Evolutionary conservation across 2,797 vertebrate species (phyloP).

Genomic region (Mus spretus): DNA sequence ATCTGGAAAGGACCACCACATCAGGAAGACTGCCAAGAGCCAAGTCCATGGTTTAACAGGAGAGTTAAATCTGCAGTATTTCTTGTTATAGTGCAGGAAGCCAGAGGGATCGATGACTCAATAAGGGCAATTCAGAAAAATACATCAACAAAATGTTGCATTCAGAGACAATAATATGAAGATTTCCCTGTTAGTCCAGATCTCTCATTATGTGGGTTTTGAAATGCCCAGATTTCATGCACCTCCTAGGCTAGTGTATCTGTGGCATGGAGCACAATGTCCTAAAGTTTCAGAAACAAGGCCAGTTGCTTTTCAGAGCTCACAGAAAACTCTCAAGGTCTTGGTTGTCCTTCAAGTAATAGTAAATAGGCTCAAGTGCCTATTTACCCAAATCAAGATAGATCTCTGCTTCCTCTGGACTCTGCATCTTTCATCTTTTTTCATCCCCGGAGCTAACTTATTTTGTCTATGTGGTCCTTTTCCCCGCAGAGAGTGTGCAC

Average conservation of each 20-base stretch:
- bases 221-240: constrained; percentile 34
- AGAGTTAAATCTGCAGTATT: constrained; percentile 20
- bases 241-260: constrained; percentile 6
- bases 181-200: constrained; percentile 66
- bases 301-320: not conserved
- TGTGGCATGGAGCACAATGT: not conserved
- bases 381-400: not conserved
- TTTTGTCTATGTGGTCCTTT: not conserved
- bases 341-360: not conserved
- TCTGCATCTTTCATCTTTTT: not conserved
- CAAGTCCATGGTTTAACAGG: not conserved
- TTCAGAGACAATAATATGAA: constrained; percentile 69
- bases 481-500: not conserved
- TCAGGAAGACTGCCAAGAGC: not conserved
- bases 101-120: constrained; percentile 70
- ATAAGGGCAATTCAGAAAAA: constrained; percentile 78
- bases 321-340: not conserved
- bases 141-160: constrained; percentile 70
- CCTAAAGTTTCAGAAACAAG: not conserved
- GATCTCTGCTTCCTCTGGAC: not conserved
- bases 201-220: constrained; percentile 57
- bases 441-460: not conserved
- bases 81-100: constrained; percentile 43
- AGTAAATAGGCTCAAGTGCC: not conserved
- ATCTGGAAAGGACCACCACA: constrained; percentile 11